Evolutionary conservation across 2,888 invertebrate genomes (phyloP).

Genomic region (Peribatodes rhomboidaria): DNA sequence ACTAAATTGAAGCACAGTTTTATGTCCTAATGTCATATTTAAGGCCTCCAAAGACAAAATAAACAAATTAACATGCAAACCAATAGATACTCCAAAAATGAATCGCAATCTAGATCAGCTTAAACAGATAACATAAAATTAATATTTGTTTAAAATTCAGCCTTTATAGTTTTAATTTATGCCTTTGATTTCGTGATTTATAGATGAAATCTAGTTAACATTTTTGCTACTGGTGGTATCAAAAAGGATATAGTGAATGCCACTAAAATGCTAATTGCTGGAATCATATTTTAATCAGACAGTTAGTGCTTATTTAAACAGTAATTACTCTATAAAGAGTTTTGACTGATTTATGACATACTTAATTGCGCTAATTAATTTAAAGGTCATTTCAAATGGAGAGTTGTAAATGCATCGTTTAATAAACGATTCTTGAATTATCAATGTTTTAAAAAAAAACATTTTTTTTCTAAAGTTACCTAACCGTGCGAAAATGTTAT

Average conservation of each 20-base stretch:
- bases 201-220: background rate
- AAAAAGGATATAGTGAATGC: conserved; percentile 25
- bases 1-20: too few relatives aligned
- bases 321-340: conserved; percentile 12
- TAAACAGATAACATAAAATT: background rate
- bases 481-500: too few relatives aligned
- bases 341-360: background rate
- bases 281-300: conserved; percentile 12
- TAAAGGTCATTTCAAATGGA: background rate
- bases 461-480: too few relatives aligned
- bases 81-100: background rate
- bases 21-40: too few relatives aligned
- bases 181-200: background rate
- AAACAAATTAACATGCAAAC: background rate
- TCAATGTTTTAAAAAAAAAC: too few relatives aligned
- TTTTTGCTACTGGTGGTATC: conserved; percentile 12
- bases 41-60: too few relatives aligned
- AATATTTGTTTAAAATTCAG: background rate
- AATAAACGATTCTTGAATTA: too few relatives aligned
- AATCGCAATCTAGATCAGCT: conserved; percentile 3
- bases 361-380: background rate
- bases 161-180: conserved; percentile 1
- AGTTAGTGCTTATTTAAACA: conserved; percentile 1
- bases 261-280: conserved; percentile 37
- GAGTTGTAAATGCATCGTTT: too few relatives aligned